phyloP scores from a whole-genome alignment of 2,888 invertebrate genomes.

The Hemaris fuciformis region DNA sequence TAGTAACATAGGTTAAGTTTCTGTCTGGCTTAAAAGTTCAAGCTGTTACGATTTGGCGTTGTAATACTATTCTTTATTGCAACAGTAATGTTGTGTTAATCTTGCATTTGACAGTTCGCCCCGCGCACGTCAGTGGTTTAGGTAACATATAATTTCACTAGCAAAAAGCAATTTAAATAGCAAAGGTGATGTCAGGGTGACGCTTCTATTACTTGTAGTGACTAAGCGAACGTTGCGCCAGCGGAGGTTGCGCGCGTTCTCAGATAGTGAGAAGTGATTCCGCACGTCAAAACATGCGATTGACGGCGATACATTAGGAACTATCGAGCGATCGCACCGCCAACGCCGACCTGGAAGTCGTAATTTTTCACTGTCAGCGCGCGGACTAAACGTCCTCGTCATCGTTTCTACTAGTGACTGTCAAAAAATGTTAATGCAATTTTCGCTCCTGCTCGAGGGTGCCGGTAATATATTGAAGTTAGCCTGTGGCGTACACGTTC shows the following conservation, averaged over 20 bases:
- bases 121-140: conserved; percentile 15
- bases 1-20: neutral
- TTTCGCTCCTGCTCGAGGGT: conserved; percentile 54
- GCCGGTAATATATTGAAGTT: conserved; percentile 51
- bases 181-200: conserved; percentile 45
- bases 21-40: neutral
- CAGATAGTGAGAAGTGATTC: conserved; percentile 66
- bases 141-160: conserved; percentile 26
- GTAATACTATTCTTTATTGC: neutral
- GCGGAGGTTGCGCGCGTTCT: conserved; percentile 39
- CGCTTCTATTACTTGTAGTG: conserved; percentile 56
- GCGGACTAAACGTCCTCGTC: conserved; percentile 71
- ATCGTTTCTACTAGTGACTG: conserved; percentile 72
- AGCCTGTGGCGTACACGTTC: conserved; percentile 36
- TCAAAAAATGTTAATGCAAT: conserved; percentile 75
- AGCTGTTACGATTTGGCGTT: neutral
- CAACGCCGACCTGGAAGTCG: conserved; percentile 57
- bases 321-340: conserved; percentile 68
- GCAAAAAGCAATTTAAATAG: conserved; percentile 49
- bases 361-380: conserved; percentile 78
- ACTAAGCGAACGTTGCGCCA: conserved; percentile 55
- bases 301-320: conserved; percentile 78
- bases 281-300: conserved; percentile 73
- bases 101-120: neutral
- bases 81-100: neutral